phyloP scores from a whole-genome alignment of 2,797 vertebrate genomes.

The Linurgus olivaceus region DNA sequence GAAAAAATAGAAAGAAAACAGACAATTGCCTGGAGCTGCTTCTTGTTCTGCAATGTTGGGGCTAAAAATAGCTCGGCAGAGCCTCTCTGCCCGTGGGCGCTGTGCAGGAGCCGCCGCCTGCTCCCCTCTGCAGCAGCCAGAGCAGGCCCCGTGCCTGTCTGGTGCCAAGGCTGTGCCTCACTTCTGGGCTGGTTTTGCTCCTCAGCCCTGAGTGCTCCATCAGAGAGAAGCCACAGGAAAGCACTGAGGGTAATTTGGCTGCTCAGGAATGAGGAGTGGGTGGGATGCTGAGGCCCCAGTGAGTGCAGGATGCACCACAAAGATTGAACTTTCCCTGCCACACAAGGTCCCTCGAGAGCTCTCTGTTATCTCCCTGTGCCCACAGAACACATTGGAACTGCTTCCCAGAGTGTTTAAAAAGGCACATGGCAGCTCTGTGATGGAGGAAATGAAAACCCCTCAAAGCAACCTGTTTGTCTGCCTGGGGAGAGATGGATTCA shows the following conservation, averaged over 20 bases:
- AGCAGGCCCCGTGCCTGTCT: background rate
- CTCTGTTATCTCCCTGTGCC: slow-evolving; percentile 70
- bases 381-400: slow-evolving; percentile 66
- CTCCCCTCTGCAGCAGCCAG: background rate
- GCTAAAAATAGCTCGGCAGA: slow-evolving; percentile 56
- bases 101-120: background rate
- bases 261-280: background rate
- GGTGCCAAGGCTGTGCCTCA: background rate
- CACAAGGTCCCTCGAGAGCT: slow-evolving; percentile 63
- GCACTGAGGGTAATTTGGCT: background rate
- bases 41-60: background rate
- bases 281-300: background rate
- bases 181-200: slow-evolving; percentile 39
- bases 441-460: slow-evolving; percentile 13
- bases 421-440: background rate
- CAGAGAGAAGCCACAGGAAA: background rate
- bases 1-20: background rate
- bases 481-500: background rate
- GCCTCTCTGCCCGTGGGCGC: background rate
- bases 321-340: slow-evolving; percentile 65
- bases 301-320: slow-evolving; percentile 16
- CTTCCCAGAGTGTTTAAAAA: slow-evolving; percentile 73
- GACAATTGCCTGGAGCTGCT: slow-evolving; percentile 48
- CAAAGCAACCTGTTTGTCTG: slow-evolving; percentile 41
- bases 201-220: slow-evolving; percentile 38